Evolutionary conservation across 2,888 invertebrate genomes (phyloP), one percentile per base, ranked within the genome.

Genomic region (Halocaridina rubra): DNA sequence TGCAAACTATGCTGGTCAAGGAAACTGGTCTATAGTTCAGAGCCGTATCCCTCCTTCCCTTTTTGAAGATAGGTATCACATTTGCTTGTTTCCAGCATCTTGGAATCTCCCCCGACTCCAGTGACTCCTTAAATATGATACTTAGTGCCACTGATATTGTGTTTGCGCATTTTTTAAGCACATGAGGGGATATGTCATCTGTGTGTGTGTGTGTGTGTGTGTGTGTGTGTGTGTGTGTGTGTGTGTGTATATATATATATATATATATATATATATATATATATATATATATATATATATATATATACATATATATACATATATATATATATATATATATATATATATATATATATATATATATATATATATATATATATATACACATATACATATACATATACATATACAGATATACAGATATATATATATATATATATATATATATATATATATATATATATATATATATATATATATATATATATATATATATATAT

Each of bases 351-450:
- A 39, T 39, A 39, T 39, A 39, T 39, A 39, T 39, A 39, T 39
- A 39, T 39, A 39, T 39, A 39, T 39, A 39, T 39, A 39, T 39
- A 39, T 39, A 39, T 39, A 39, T 39, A 39, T 39, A 39, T 39
- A 39, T 39, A 39, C 13, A 39, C 13, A 39, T 39, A 39, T 39
- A 39, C 13, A 39, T 39, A 39, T 39, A 39, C 13, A 39, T 39
- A 39, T 39, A 39, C 13, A 39, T 39, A 39, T 39, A 39, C 13
- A 39, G 7, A 39, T 39, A 39, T 39, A 39, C 13, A 39, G 7
- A 39, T 30, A 72, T 72, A 72, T 72, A 72, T 72, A 72, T 72
- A 72, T 72, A 72, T 72, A 72, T 72, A 72, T 72, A 72, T 72
- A 72, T 33, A 71, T 71, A 30, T 71, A 71, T 30, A 71, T n/a